Evolutionary conservation across 2,888 invertebrate species (phyloP).

Genomic region (Synanthedon vespiformis): DNA sequence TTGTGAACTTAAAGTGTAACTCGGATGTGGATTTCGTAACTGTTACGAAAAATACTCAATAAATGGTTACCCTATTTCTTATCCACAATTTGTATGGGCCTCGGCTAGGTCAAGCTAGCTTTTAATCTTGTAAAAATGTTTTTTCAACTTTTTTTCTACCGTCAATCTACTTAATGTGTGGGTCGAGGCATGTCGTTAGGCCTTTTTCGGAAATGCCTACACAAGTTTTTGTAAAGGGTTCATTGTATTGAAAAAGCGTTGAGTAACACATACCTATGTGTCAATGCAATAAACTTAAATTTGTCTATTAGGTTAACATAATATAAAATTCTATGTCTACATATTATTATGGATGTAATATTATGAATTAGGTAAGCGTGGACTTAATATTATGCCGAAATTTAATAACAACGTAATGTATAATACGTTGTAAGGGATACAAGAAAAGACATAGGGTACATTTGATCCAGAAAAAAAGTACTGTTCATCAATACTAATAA

Average conservation of each 20-base stretch:
- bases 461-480: too few species aligned
- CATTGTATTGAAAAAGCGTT: neutral
- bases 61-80: slow-evolving; percentile 13
- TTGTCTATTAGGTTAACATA: neutral
- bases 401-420: too few species aligned
- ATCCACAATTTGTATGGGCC: slow-evolving; percentile 11
- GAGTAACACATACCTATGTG: neutral
- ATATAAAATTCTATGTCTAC: too few species aligned
- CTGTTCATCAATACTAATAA: too few species aligned
- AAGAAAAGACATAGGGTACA: too few species aligned
- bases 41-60: neutral
- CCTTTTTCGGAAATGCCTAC: slow-evolving; percentile 10
- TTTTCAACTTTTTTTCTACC: slow-evolving; percentile 18
- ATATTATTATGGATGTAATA: too few species aligned
- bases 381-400: too few species aligned
- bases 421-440: too few species aligned
- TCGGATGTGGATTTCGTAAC: too few species aligned
- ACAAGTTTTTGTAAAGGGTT: neutral
- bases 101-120: slow-evolving; percentile 25
- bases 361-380: too few species aligned
- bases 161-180: slow-evolving; percentile 27
- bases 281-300: neutral
- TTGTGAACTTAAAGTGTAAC: too few species aligned
- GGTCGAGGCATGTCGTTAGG: slow-evolving; percentile 12
- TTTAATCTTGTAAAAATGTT: slow-evolving; percentile 28